Conservation (phyloP, 2,888 invertebrate species). For the Drosophila paranaensis region DNA sequence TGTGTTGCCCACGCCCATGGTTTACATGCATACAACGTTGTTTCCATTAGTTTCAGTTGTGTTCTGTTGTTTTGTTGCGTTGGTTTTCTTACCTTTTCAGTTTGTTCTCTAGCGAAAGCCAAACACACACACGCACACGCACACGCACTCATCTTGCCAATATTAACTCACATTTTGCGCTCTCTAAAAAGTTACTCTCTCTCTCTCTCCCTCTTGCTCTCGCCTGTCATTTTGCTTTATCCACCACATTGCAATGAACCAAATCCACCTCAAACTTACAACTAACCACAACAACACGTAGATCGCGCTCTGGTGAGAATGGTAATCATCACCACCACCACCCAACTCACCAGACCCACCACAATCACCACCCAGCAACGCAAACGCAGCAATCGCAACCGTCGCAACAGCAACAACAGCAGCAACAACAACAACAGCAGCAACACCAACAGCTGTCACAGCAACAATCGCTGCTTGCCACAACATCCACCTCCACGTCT, state of each 20-base stretch:
- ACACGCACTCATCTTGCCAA: conserved; percentile 8
- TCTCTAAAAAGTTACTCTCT: conserved; percentile 41
- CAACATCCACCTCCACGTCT: conserved; percentile 38
- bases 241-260: conserved; percentile 34
- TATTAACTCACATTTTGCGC: conserved; percentile 17
- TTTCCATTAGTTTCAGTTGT: conserved; percentile 39
- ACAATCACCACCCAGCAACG: conserved; percentile 52
- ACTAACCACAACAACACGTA: conserved; percentile 41
- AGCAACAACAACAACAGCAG: conserved; percentile 58
- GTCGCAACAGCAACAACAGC: conserved; percentile 46
- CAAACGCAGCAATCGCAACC: conserved; percentile 43
- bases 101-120: conserved; percentile 9
- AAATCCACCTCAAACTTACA: conserved; percentile 6
- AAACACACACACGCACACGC: background rate
- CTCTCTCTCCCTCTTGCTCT: conserved; percentile 42
- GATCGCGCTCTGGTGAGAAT: conserved; percentile 82
- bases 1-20: conserved; percentile 23
- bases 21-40: background rate
- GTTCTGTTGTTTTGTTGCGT: conserved; percentile 60
- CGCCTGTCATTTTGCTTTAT: conserved; percentile 61
- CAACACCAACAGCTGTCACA: conserved; percentile 59
- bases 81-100: conserved; percentile 26
- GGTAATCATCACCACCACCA: conserved; percentile 67
- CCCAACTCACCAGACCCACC: conserved; percentile 60
- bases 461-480: conserved; percentile 45